Base-by-base conservation (phyloP, 2,888 invertebrate species). In the Fissipunctia ypsillon region DNA sequence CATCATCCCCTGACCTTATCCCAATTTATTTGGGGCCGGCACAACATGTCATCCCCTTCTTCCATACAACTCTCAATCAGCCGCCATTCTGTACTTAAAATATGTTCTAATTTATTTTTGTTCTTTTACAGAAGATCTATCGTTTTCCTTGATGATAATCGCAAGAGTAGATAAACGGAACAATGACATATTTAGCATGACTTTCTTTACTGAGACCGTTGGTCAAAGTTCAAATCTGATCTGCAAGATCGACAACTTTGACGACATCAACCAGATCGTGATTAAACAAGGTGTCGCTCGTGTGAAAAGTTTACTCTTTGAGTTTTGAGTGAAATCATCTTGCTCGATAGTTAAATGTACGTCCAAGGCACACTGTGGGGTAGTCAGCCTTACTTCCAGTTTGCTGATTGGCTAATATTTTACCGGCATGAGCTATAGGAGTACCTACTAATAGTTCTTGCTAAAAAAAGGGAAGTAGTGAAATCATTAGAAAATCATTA, bases 271-370 rank as follows among this genome's bases (percentile, higher is more conserved):
- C 22, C 52, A 61, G 12, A 86, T 90, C 14, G 69, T 83, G 5
- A 81, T 90, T 14, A 82, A 78, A 68, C 71, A 84, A 64, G 89
- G 90, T 9, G 81, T 88, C n/a, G 45, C 75, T 25, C 69, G 19
- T 5, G 65, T 89, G 1, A 50, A 83, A 35, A 86, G 73, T 66
- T 50, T 90, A 63, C 10, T 66, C 7, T 88, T 89, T 59, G 65
- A 81, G 12, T 88, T 38, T 85, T 72, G 10, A 43, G 35, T 3
- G 41, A 28, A 38, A 25, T 41, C 14, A 45, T 38, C 0, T 5
- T 31, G 16, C 6, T n/a, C 10, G 22, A 22, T 22, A 70, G 2
- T 7, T 48, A 16, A 54, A 28, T 43, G 9, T 25, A 41, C n/a
- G 10, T 5, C 41, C 16, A 41, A 4, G 7, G 16, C 16, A 38